phyloP scores from a whole-genome alignment of 2,113 vertebrate genomes.

The Chloropsis hardwickii region DNA sequence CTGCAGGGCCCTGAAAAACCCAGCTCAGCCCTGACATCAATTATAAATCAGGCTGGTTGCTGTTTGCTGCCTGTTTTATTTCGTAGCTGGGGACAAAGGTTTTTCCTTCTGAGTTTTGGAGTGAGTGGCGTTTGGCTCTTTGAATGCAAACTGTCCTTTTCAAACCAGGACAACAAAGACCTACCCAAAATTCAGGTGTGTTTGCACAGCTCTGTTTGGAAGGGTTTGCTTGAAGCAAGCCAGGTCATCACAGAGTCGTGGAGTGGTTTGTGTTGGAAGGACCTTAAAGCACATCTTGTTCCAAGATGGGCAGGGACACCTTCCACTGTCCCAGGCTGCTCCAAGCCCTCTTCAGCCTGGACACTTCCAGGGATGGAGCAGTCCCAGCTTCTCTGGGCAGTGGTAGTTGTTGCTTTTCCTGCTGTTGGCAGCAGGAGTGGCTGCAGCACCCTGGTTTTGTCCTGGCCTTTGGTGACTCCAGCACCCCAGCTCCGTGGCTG shows the following conservation, averaged over 20 bases:
- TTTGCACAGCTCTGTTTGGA: not conserved
- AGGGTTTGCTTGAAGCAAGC: rapidly evolving
- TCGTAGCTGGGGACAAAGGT: not conserved
- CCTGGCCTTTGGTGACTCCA: not conserved
- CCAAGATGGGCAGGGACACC: not conserved
- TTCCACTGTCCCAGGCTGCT: rapidly evolving
- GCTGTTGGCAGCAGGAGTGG: not conserved
- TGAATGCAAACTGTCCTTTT: not conserved
- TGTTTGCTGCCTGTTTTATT: not conserved
- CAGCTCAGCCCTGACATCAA: not conserved
- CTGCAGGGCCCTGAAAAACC: not conserved
- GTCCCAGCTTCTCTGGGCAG: not conserved
- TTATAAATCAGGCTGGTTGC: not conserved
- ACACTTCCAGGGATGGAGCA: not conserved
- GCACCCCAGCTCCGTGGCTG: not conserved
- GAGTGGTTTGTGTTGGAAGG: not conserved
- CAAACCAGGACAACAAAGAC: rapidly evolving
- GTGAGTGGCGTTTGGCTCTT: not conserved
- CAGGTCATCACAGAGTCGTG: rapidly evolving
- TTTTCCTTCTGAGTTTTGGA: not conserved
- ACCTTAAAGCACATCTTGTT: not conserved
- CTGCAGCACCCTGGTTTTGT: rapidly evolving
- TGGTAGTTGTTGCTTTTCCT: not conserved
- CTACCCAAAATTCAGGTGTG: no score
- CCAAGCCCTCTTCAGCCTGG: not conserved